Evolutionary conservation across 2,797 vertebrate genomes (phyloP).

Genomic region (Lophius americanus): DNA sequence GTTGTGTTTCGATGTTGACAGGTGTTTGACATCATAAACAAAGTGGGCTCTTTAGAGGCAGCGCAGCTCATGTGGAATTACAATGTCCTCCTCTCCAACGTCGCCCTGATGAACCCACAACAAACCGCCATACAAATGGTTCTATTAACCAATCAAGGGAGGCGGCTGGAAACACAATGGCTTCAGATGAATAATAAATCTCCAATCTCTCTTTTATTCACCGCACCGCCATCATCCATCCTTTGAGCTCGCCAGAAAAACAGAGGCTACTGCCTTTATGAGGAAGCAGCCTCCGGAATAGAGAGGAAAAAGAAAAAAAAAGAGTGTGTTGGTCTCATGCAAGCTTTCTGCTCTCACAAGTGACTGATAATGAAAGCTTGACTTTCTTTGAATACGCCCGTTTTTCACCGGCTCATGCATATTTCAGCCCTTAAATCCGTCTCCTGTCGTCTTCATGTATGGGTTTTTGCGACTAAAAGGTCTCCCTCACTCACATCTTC

Average conservation of each 20-base stretch:
- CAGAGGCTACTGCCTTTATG: constrained; percentile 26
- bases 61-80: constrained; percentile 45
- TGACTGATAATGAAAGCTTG: constrained; percentile 70
- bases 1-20: too few species aligned
- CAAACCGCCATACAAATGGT: constrained; percentile 51
- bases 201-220: constrained; percentile 33
- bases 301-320: neutral
- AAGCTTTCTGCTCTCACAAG: constrained; percentile 44
- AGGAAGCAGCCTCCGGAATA: constrained; percentile 40
- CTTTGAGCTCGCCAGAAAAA: constrained; percentile 16
- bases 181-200: constrained; percentile 69
- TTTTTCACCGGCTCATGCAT: constrained; percentile 76
- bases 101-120: constrained; percentile 39
- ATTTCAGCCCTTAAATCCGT: constrained; percentile 71
- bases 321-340: constrained; percentile 37
- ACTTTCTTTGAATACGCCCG: constrained; percentile 64
- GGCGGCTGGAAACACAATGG: constrained; percentile 44
- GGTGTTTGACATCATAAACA: too few species aligned
- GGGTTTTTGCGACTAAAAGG: constrained; percentile 56
- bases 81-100: constrained; percentile 56
- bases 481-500: constrained; percentile 41
- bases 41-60: constrained; percentile 17
- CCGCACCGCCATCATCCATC: constrained; percentile 16
- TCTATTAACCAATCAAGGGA: constrained; percentile 45
- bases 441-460: constrained; percentile 63